A percentile compares a stretch with the other conserved stretches of the same genome.
phyloP scores from a whole-genome alignment of 1,140 invertebrate species.

The Charaxes varanes region DNA sequence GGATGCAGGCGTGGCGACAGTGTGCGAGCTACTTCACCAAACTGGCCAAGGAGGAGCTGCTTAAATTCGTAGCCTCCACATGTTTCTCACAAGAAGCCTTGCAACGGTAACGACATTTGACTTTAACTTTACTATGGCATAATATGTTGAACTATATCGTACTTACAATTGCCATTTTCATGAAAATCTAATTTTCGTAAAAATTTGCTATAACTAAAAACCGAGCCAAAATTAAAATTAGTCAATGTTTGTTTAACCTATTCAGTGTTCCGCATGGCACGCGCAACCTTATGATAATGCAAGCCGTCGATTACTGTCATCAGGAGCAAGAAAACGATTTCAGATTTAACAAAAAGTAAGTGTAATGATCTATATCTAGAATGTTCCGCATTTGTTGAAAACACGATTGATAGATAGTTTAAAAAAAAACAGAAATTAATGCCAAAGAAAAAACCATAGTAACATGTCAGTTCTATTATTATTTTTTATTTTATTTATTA shows the following conservation, averaged over 20 bases:
- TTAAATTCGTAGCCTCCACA: slow-evolving; percentile 38
- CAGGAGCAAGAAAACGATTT: slow-evolving; percentile 61
- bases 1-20: slow-evolving; percentile 66
- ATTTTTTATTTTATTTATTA: too few species aligned
- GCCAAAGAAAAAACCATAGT: too few species aligned
- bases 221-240: too few species aligned
- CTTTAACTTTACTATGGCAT: too few species aligned
- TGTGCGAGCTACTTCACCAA: slow-evolving; percentile 65
- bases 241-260: slow-evolving; percentile 1
- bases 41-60: slow-evolving; percentile 47
- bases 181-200: too few species aligned
- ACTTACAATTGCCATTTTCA: too few species aligned
- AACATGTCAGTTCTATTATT: too few species aligned
- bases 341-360: slow-evolving; percentile 51
- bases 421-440: too few species aligned
- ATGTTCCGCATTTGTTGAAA: slow-evolving; percentile 4
- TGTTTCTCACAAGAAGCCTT: slow-evolving; percentile 49
- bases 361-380: not conserved
- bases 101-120: slow-evolving; percentile 39
- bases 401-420: too few species aligned
- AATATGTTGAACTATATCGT: too few species aligned
- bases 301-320: slow-evolving; percentile 61
- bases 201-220: too few species aligned
- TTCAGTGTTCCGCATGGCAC: slow-evolving; percentile 47
- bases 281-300: slow-evolving; percentile 53